Conservation (phyloP, 2,113 vertebrate genomes). For the Limnothrissa miodon region DNA sequence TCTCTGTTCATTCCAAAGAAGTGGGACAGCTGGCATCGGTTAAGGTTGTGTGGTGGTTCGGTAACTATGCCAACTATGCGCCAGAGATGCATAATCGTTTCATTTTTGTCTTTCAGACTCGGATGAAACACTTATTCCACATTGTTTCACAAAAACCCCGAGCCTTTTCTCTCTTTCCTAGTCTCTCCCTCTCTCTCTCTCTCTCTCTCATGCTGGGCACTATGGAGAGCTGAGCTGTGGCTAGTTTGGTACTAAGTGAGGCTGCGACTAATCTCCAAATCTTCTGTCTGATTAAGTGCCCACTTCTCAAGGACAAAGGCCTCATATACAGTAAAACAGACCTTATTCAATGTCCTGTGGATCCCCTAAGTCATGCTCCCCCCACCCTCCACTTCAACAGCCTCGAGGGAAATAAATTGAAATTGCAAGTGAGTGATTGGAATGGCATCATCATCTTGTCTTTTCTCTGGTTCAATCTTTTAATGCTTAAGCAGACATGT, state of each 20-base stretch:
- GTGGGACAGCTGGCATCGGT: background rate
- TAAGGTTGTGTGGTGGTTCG: background rate
- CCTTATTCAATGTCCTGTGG: background rate
- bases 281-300: background rate
- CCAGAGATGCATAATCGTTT: background rate
- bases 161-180: background rate
- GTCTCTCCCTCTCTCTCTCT: background rate
- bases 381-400: background rate
- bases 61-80: background rate
- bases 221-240: too few relatives aligned
- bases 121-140: background rate
- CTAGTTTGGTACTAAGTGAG: too few relatives aligned
- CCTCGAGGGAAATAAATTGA: conserved; percentile 1
- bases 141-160: background rate
- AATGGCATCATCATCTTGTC: background rate
- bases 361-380: background rate
- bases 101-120: background rate
- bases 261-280: background rate
- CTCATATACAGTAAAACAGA: background rate
- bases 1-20: background rate
- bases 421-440: background rate
- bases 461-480: background rate
- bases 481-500: background rate
- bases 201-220: background rate
- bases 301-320: background rate